A percentile compares a stretch with the other conserved stretches of the same genome.
These are phyloP conservation scores for Plagiodera versicolora DNA, from an alignment of 2,888 invertebrate species.

Conservation along the genomic window DNA sequence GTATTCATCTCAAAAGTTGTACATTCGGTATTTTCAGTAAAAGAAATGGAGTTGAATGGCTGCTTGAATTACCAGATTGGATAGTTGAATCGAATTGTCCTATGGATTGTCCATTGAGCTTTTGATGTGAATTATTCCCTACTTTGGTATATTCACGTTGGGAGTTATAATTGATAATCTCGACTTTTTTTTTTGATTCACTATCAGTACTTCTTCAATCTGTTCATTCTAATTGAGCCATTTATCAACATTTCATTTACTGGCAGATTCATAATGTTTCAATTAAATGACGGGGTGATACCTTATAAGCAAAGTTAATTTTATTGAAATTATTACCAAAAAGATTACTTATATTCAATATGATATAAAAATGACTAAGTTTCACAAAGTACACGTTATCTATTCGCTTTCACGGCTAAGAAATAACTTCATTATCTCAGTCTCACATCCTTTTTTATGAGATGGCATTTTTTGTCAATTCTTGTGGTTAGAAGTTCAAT, in stretches of 20 bases:
- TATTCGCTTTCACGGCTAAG: too few relatives aligned
- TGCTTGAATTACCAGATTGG: slow-evolving; percentile 1
- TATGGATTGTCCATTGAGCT: not conserved
- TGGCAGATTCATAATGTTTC: not conserved
- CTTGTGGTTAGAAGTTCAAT: not conserved
- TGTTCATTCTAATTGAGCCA: not conserved
- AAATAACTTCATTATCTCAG: too few relatives aligned
- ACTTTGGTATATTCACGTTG: not conserved
- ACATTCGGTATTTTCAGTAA: not conserved
- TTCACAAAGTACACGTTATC: not conserved
- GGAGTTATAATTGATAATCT: not conserved
- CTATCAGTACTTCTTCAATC: not conserved
- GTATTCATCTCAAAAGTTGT: not conserved
- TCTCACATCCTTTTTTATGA: too few relatives aligned
- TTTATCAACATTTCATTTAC: not conserved
- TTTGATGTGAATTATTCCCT: not conserved
- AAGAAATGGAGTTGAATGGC: slow-evolving; percentile 7
- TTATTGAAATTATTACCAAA: too few relatives aligned
- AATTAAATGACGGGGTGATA: not conserved
- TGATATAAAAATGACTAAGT: not conserved
- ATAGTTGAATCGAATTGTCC: not conserved
- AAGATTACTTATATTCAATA: not conserved
- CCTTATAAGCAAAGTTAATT: not conserved
- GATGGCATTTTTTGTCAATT: not conserved
- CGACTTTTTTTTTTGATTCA: not conserved